Evolutionary conservation across 2,888 invertebrate genomes (phyloP).

Genomic region (Drosophila greeni): DNA sequence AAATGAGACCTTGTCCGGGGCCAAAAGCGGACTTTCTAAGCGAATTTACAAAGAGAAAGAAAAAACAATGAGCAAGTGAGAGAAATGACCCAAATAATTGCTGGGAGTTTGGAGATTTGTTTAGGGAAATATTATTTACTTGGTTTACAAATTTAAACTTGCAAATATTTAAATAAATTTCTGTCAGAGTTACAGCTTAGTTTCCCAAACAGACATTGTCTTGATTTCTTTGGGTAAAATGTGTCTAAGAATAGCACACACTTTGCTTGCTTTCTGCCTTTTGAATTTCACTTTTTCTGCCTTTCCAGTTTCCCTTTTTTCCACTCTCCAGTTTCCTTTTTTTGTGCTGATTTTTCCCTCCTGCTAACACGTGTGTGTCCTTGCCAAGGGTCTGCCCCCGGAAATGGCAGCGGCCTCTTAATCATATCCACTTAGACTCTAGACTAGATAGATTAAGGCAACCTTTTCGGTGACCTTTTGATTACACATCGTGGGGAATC

Average conservation of each 20-base stretch:
- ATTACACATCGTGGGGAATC: conserved; percentile 19
- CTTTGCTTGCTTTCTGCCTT: too few relatives aligned
- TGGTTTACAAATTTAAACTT: too few relatives aligned
- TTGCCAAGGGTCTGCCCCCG: conserved; percentile 8
- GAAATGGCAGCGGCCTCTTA: conserved; percentile 23
- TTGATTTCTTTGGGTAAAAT: neutral
- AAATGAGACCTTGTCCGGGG: conserved; percentile 18
- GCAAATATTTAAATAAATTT: too few relatives aligned
- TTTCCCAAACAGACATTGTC: neutral
- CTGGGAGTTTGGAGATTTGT: neutral
- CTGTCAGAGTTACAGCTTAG: neutral
- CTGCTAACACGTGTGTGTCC: too few relatives aligned
- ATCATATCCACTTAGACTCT: conserved; percentile 37
- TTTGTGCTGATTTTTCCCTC: too few relatives aligned
- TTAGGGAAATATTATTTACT: too few relatives aligned
- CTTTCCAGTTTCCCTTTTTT: too few relatives aligned
- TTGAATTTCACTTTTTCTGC: too few relatives aligned
- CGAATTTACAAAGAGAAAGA: too few relatives aligned
- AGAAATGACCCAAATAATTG: conserved; percentile 14
- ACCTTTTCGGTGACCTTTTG: conserved; percentile 36
- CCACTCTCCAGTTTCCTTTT: neutral
- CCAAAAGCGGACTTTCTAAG: conserved; percentile 20
- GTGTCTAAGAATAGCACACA: conserved; percentile 3
- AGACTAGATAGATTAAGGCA: conserved; percentile 34
- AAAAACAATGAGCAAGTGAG: neutral